Base-by-base conservation (phyloP, 2,113 vertebrate genomes). In the Xiphorhynchus elegans region DNA sequence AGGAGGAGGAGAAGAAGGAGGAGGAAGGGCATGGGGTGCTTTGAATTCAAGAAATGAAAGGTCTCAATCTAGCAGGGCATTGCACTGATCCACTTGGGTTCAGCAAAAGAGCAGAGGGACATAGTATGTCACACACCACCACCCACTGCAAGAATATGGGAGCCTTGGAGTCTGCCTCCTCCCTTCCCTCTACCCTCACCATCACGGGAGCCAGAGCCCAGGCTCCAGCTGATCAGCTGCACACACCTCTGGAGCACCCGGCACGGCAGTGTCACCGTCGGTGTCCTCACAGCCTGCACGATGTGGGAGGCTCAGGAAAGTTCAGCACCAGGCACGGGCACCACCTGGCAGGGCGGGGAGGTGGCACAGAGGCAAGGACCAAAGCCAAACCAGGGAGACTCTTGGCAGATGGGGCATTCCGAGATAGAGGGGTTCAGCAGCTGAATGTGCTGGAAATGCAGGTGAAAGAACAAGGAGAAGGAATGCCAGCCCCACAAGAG, bases 271-370 rank as follows among this genome's bases (percentile, higher is more conserved):
- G 4, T 33, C 68, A 40, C 7, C 0, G 0, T 40, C 2, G 2
- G 40, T 0, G 0, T 69, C 79, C 59, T 17, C 20, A 44, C 2
- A 2, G 63, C 26, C 76, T 1, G 0, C 10, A 3, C 35, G 21
- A 8, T 40, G 13, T 2, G 0, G 2, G 0, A 70, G 39, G 40
- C 76, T 52, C 47, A 37, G 58, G 49, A 75, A 46, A 37, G 26
- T 56, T 15, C 49, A 77, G 59, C 72, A 42, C 53, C 29, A 37
- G 55, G 31, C 66, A 47, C 1, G 0, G 10, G n/a, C 60, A 52
- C 15, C 4, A 2, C 6, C 15, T 14, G 60, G 60, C 73, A 75
- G 16, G 12, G 35, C 15, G 18, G 62, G 56, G 21, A 74, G 42
- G 42, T 35, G 28, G 28, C 3, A 47, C 37, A 46, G 39, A 64